Evolutionary conservation across 1,140 invertebrate species (phyloP), one percentile per base, ranked within the genome.

Genomic region (Radopholus similis): DNA sequence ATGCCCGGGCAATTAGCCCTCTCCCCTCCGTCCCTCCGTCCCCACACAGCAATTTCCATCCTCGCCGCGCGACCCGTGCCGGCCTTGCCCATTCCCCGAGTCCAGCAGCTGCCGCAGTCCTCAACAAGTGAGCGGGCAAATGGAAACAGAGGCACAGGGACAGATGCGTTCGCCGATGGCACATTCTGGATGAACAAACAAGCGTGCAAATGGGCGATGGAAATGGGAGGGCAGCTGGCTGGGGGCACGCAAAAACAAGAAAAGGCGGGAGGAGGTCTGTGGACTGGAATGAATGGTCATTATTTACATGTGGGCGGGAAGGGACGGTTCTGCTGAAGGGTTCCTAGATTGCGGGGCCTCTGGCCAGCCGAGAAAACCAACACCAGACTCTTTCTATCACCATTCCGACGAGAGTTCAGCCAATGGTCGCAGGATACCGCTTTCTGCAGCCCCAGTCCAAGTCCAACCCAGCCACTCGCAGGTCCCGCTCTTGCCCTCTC

Each of bases 141-240:
- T n/a, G n/a, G n/a, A n/a, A n/a, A n/a, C n/a, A n/a, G n/a, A n/a
- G n/a, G n/a, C n/a, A n/a, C n/a, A 58, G 40, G 34, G 49, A 62
- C 42, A 62, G 58, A 47, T 42, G 58, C 58, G 49, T 42, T 47
- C 49, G 58, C 40, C 21, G 18, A 40, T 21, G 9, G 21, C 47
- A 51, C 13, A 9, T 11, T 51, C 4, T n/a, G 47, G 47, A 15
- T 21, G 18, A 51, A 51, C 47, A 51, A 51, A 51, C 30, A 51
- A 15, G 47, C 47, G 30, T 51, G 47, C n/a, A 18, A 51, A 8
- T 4, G 42, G 30, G 38, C 11, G 38, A n/a, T 40, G 38, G 38
- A 40, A 40, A 13, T 40, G 38, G 38, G 38, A n/a, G 38, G n/a
- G n/a, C 15, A 26, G 47, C 47, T 51, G 47, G 47, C 30, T 51